Base-by-base conservation (phyloP, 2,113 vertebrate genomes). In the Austrofundulus limnaeus region DNA sequence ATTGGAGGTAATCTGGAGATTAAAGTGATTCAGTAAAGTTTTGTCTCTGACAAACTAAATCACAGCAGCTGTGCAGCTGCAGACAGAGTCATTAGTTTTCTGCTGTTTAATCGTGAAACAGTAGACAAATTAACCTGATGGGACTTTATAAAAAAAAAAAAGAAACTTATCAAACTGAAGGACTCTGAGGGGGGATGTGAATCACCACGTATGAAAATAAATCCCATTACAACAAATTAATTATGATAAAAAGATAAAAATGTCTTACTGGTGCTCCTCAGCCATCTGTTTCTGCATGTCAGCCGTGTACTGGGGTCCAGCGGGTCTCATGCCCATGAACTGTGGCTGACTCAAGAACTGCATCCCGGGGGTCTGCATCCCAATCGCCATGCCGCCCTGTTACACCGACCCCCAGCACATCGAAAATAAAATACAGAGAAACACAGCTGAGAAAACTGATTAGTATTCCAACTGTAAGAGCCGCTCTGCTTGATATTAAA, bases 281-380 rank as follows among this genome's bases (percentile, higher is more conserved):
- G 93, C 96, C 92, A 98, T 97, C 81, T 99, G 96, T 82, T 98
- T 99, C 90, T 97, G 95, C 90, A 98, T 93, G 85, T 98, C 97
- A 0, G 92, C 93, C 4, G 82, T 92, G 75, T 95, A 98, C 69
- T 95, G 95, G 0, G 96, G 94, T 51, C 92, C 93, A 0, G 96
- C 68, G 1, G 93, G 88, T 51, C 94, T 94, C 93, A 99, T 95
- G 13, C 95, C 93, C 89, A 99, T 86, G 82, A 95, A 98, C 5
- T 94, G 84, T 4, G 95, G 88, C 78, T 98, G 97, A 13, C 94
- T 93, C 90, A 98, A 89, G 84, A 93, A 99, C 11, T 93, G 92
- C 93, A 98, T 94, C 23, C 94, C 94, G 0, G 94, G 75, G 1
- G 92, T 81, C 65, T 95, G 93, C 93, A 99, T 95, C 39, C 94